Evolutionary conservation across 2,113 vertebrate species (phyloP).

Genomic region (Oostethus manadensis): DNA sequence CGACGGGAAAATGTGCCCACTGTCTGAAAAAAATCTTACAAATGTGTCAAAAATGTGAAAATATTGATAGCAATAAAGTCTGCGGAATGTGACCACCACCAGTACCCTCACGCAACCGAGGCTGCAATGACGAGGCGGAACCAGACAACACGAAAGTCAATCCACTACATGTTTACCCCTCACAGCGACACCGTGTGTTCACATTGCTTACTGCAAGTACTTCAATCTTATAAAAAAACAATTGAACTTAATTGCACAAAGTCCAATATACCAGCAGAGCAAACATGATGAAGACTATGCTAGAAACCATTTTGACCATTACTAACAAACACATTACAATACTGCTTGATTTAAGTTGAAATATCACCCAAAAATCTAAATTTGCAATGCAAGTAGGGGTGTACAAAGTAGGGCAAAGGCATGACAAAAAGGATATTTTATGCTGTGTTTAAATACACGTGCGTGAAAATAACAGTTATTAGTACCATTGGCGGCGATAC

Average conservation of each 20-base stretch:
- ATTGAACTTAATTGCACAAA: too few species aligned
- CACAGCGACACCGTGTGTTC: background rate
- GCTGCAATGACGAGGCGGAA: background rate
- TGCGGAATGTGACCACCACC: too few species aligned
- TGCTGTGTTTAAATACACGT: background rate
- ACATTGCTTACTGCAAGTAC: background rate
- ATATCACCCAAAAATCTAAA: background rate
- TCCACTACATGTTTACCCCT: background rate
- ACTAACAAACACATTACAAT: slow-evolving; percentile 30
- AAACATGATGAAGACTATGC: too few species aligned
- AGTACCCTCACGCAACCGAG: background rate
- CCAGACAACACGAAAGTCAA: background rate
- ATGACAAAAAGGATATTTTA: background rate
- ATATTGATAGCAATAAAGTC: background rate
- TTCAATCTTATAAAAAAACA: too few species aligned
- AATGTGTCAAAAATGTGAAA: background rate
- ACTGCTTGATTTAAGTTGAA: slow-evolving; percentile 6
- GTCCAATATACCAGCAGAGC: too few species aligned
- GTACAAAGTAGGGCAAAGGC: background rate
- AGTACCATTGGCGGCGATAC: background rate
- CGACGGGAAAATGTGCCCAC: background rate
- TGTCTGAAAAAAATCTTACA: background rate
- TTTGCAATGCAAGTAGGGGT: background rate
- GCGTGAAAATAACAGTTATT: background rate
- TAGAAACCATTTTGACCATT: too few species aligned